Base-by-base conservation (phyloP, 2,113 vertebrate species). In the Sceloporus tristichus region DNA sequence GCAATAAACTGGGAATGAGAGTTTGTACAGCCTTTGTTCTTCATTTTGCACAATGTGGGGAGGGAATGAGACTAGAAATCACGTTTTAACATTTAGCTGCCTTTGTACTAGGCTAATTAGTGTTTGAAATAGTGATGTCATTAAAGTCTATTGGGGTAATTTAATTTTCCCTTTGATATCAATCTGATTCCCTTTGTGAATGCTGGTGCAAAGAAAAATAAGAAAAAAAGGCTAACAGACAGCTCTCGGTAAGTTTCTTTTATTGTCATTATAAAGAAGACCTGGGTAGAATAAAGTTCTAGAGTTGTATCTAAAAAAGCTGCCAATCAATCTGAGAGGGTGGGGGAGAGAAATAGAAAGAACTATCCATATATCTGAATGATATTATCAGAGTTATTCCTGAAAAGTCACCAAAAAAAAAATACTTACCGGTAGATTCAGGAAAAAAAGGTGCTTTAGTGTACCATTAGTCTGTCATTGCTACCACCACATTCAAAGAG, bases 81-180 rank as follows among this genome's bases (percentile, higher is more conserved):
- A 95, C 93, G 93, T 95, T 96, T 94, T 94, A 90, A 95, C 94
- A 95, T 96, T 96, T 96, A 95, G 93, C 90, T 95, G 89, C 91
- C 93, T 95, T 94, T 95, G 94, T 96, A 94, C 93, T 94, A 88
- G 59, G 90, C 94, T 95, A 96, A 96, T 96, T 95, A 96, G 93
- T 79, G 91, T 90, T 93, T 95, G 94, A 95, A 92, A 94, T 94
- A 93, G 94, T 95, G 95, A 96, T 96, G 95, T 95, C 95, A 94
- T 95, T 96, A 95, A 95, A 95, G 91, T 91, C 95, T 95, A 94
- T 94, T 95, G 95, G 94, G 92, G 92, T 96, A 96, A 96, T 96
- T 95, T 96, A 96, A 95, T 96, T 96, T 96, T 96, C 95, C 94
- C 93, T 96, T 96, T 96, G 94, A 96, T 96, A 95, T 96, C 95